Percentiles rank a stretch among this genome's conserved stretches.
These are phyloP conservation scores for Daphoenositta chrysoptera DNA, from an alignment of 2,113 vertebrate species.

Conservation along the genomic window DNA sequence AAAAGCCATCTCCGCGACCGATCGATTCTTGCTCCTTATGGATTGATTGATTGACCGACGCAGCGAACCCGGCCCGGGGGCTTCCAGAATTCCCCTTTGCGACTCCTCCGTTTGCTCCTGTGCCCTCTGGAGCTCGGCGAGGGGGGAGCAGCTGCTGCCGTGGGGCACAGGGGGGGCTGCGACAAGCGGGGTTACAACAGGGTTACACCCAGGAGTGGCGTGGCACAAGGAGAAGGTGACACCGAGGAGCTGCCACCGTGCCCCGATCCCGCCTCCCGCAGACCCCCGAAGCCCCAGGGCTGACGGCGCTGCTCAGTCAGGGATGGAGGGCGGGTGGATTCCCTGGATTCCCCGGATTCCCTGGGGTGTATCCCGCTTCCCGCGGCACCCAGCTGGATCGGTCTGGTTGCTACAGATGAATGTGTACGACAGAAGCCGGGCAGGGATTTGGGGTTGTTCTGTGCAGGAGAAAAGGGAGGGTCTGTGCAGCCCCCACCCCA, in stretches of 20 bases:
- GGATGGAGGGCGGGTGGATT: background rate
- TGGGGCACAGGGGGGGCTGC: accelerated
- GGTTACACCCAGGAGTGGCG: background rate
- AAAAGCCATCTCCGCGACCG: background rate
- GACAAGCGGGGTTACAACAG: background rate
- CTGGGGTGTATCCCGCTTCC: background rate
- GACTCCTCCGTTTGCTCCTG: background rate
- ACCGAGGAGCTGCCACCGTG: background rate
- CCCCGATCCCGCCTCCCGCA: background rate
- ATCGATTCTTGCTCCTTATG: conserved; percentile 22
- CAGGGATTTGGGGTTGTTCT: background rate
- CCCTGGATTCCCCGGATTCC: background rate
- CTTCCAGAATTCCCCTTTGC: background rate
- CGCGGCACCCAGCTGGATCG: background rate
- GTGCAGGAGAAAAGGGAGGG: background rate
- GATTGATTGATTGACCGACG: background rate
- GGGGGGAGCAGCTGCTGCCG: background rate
- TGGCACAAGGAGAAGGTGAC: background rate
- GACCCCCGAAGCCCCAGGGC: background rate
- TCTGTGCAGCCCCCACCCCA: background rate
- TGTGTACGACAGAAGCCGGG: accelerated
- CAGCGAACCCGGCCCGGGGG: background rate
- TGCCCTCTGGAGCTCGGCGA: accelerated
- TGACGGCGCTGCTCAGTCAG: background rate
- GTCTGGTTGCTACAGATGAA: background rate